Evolutionary conservation across 2,888 invertebrate species (phyloP), one percentile per base, ranked within the genome.

Genomic region (Stratiomys singularior): DNA sequence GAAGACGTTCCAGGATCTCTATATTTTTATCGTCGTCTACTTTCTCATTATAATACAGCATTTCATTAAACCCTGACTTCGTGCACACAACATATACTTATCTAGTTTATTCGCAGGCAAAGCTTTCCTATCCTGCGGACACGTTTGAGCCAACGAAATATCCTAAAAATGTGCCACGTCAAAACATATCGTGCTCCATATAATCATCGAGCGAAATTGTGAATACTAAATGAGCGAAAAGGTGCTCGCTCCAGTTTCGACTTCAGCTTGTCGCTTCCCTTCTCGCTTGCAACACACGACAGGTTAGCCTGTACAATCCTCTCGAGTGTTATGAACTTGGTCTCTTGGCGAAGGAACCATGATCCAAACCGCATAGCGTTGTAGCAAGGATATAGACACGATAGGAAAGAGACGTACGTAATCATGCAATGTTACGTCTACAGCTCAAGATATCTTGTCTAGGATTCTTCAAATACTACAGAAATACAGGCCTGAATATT

Each of bases 141-240:
- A 37, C 37, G 37, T 37, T 37, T 37, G 37, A 3, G 37, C 37
- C 37, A 37, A 37, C 52, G 15, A 52, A 52, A 52, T 52, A 52
- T 52, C 15, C 52, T n/a, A 18, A 52, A 52, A 52, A 52, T 52
- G 37, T 37, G 52, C n/a, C 60, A 1, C 60, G 18, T 60, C 23
- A 60, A 60, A 60, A 25, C 60, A 60, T 60, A 60, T 60, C 60
- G 60, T 60, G 23, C 60, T 60, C 25, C 60, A 60, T 60, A 60
- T 60, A 60, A 60, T 60, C 60, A 60, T 60, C 60, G 7, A 60
- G 25, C 25, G 23, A 60, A 25, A 60, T 60, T 25, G 21, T 60
- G 60, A 21, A 60, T 60, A 23, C 25, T 3, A 60, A 60, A 60
- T 60, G 60, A 60, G 25, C 21, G 11, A 13, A 25, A 23, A 18